Evolutionary conservation across 2,888 invertebrate species (phyloP), one percentile per base, ranked within the genome.

Genomic region (Pelosia muscerda): DNA sequence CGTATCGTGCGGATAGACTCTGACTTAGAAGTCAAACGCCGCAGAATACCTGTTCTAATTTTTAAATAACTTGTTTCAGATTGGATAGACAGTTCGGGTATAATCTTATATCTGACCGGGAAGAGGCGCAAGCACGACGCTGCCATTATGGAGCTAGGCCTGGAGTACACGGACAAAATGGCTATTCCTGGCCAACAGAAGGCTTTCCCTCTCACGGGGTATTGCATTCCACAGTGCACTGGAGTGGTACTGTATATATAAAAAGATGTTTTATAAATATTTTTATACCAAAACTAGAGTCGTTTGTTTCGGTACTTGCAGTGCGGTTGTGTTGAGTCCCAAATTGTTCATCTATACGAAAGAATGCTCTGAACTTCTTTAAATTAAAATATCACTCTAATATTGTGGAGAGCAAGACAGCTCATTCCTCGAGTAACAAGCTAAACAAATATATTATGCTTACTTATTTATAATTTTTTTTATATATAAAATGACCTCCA

Each of bases 81-180:
- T 85, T 96, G 96, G 89, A 94, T 98, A 26, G 99, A 99, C 90
- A 98, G 97, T 82, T 99, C 99, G 0, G 99, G 99, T 0, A 96
- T 99, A 69, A 95, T 96, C 73, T 96, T 99, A 73, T 96, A 97
- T 85, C 95, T 98, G 74, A 98, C 98, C 0, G 93, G 96, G n/a
- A 93, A 96, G 25, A 94, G 97, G 56, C 96, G 99, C 25, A 95
- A 96, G 74, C 97, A 97, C 89, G 99, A 99, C 87, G 99, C 99
- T 0, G 99, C 98, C 2, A 98, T 99, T 15, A 98, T 99, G 95
- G 99, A 99, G 91, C 92, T 99, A 5, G 99, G 99, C 0, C 94
- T 99, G 59, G 99, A 99, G 87, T 99, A 99, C 87, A 98, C 98
- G 0, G 98, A 99, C 91, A 99, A 99, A 95, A 99, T 99, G 98